phyloP scores from a whole-genome alignment of 2,888 invertebrate species.

The Sericinus montela region DNA sequence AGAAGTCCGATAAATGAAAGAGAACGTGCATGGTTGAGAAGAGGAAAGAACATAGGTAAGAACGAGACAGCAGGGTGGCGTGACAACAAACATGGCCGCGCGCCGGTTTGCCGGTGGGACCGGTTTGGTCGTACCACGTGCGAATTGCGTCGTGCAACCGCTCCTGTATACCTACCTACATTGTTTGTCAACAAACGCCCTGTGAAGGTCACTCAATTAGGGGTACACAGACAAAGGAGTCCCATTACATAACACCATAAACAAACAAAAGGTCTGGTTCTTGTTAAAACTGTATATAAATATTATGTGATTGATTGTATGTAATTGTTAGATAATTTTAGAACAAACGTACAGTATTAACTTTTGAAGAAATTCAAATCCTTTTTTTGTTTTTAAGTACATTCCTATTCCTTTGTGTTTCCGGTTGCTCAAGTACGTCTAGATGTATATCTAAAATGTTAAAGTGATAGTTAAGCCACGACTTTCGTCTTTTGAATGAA shows the following conservation, averaged over 20 bases:
- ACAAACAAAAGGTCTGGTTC: slow-evolving; percentile 19
- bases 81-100: slow-evolving; percentile 76
- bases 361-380: too few species aligned
- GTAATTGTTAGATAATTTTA: too few species aligned
- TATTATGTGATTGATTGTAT: too few species aligned
- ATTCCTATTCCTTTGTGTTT: too few species aligned
- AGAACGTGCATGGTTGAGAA: slow-evolving; percentile 34
- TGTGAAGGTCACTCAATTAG: slow-evolving; percentile 69
- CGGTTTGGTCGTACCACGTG: slow-evolving; percentile 71
- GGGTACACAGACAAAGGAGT: slow-evolving; percentile 60
- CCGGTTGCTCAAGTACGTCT: too few species aligned
- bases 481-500: too few species aligned
- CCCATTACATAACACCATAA: slow-evolving; percentile 44
- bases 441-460: too few species aligned
- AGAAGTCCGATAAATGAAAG: slow-evolving; percentile 41
- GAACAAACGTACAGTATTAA: too few species aligned
- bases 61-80: slow-evolving; percentile 59
- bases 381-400: too few species aligned
- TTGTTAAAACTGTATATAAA: too few species aligned
- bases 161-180: slow-evolving; percentile 41
- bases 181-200: slow-evolving; percentile 77
- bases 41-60: slow-evolving; percentile 34
- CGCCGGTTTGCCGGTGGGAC: slow-evolving; percentile 69
- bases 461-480: too few species aligned
- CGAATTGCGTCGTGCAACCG: slow-evolving; percentile 57